Base-by-base conservation (phyloP, 2,113 vertebrate genomes). In the Sylvietta virens region DNA sequence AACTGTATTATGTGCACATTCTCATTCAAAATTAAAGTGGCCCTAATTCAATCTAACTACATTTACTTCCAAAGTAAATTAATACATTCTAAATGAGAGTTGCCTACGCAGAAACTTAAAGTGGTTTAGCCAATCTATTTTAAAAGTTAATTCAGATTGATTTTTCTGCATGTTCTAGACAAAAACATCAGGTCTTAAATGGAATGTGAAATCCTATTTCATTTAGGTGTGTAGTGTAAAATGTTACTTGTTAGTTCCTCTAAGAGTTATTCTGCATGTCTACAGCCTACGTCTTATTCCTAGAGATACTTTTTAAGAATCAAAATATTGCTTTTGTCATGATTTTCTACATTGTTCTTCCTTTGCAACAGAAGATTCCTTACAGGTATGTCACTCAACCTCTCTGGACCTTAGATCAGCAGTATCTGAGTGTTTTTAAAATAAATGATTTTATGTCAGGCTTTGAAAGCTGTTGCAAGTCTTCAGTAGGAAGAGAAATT, bases 61-160 rank as follows among this genome's bases (percentile, higher is more conserved):
- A 78, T 94, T 91, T 92, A 89, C 91, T 92, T 92, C 64, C 69
- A 64, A 94, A 89, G 72, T 92, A 95, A 95, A 92, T 94, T 64
- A 94, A 88, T 91, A 92, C 83, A 89, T 74, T 88, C 72, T 81
- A 91, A 97, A 96, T 92, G 80, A 96, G 83, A 91, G 64, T 23
- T 80, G 9, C 76, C n/a, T 74, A 84, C 14, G 16, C 35, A 66
- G 88, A 88, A 95, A 78, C 72, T 78, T 92, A 94, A 95, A 93
- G 91, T 86, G 86, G 80, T 93, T 95, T 91, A 88, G n/a, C 39
- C 60, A 71, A 94, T 96, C 94, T 80, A 86, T 91, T 94, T 86
- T 71, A 78, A 84, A 96, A 96, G 91, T 94, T 96, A 95, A 94
- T 95, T 95, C 91, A 92, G 88, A 97, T 95, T 96, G 94, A 95